A percentile compares a stretch with the other conserved stretches of the same genome.
Evolutionary conservation across 2,797 vertebrate species (phyloP).

Genomic region (Phoxinus dragarum): DNA sequence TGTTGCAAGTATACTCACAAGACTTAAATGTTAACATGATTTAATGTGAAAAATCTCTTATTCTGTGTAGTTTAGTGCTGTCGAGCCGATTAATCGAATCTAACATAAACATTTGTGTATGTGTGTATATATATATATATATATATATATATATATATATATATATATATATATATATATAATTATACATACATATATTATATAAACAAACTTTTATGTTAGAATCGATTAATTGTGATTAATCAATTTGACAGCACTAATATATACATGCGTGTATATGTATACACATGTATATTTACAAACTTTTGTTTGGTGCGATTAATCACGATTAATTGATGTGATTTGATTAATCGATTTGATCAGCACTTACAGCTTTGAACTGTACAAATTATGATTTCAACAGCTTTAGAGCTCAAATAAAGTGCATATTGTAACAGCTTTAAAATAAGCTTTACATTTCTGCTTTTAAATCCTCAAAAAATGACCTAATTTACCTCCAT

Average conservation of each 20-base stretch:
- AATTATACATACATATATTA: too few relatives aligned
- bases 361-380: too few relatives aligned
- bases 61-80: neutral
- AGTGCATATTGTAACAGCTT: neutral
- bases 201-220: too few relatives aligned
- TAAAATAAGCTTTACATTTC: neutral
- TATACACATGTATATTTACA: too few relatives aligned
- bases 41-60: neutral
- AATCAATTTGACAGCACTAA: too few relatives aligned
- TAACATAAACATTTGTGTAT: neutral
- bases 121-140: accelerated
- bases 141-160: too few relatives aligned
- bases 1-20: neutral
- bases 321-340: neutral
- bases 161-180: too few relatives aligned
- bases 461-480: neutral
- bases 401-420: neutral
- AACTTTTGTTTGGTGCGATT: neutral
- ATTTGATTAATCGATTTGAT: too few relatives aligned
- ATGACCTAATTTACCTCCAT: neutral
- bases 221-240: too few relatives aligned
- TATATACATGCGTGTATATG: too few relatives aligned
- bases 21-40: neutral
- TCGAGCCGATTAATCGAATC: neutral
- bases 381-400: neutral